phyloP scores from a whole-genome alignment of 2,113 vertebrate genomes.

The Leucosticte australis region DNA sequence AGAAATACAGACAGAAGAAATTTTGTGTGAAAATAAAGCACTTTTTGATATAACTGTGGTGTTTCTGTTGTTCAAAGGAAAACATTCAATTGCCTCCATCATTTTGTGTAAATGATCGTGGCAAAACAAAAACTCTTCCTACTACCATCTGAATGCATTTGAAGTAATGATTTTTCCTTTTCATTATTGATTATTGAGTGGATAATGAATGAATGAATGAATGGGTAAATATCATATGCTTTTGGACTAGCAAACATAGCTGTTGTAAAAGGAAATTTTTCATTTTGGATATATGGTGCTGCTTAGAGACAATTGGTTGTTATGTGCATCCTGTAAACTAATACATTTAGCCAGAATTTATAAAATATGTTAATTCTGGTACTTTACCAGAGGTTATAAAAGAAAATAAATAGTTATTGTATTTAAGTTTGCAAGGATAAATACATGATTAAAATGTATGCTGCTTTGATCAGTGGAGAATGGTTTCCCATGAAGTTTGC shows the following conservation, averaged over 20 bases:
- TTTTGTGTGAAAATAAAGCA: slow-evolving; percentile 10
- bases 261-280: neutral
- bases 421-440: neutral
- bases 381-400: neutral
- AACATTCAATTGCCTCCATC: neutral
- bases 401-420: neutral
- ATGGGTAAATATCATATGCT: neutral
- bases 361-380: neutral
- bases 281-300: neutral
- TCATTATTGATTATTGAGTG: neutral
- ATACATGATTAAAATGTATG: neutral
- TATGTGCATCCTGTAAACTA: neutral
- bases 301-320: neutral
- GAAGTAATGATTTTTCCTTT: neutral
- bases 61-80: neutral
- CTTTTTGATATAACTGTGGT: neutral
- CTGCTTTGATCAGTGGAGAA: neutral
- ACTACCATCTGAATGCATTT: neutral
- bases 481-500: neutral
- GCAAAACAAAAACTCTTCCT: neutral
- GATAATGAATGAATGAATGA: neutral
- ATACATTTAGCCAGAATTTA: neutral
- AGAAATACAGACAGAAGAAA: slow-evolving; percentile 37
- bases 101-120: neutral
- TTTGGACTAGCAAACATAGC: neutral